Evolutionary conservation across 2,888 invertebrate genomes (phyloP).

Genomic region (Tipula vernalis): DNA sequence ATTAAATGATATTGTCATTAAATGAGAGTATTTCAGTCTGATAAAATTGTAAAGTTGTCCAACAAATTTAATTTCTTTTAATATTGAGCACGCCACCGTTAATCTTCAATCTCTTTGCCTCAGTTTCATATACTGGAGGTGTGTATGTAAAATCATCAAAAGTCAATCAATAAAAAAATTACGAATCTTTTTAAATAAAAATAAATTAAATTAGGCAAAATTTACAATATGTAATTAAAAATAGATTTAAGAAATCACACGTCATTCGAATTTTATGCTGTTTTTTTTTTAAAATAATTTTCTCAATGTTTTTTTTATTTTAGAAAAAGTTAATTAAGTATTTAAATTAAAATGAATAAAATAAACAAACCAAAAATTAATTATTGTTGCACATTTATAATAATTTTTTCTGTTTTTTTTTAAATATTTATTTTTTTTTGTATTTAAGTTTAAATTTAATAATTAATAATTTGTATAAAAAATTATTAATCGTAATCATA

Average conservation of each 20-base stretch:
- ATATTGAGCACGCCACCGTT: not conserved
- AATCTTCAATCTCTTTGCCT: not conserved
- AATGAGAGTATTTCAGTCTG: not conserved
- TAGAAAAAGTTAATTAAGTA: not conserved
- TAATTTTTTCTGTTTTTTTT: not conserved
- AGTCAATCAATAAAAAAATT: not conserved
- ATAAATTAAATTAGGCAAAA: not conserved
- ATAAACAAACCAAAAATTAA: not conserved
- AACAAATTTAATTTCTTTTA: not conserved
- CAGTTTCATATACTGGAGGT: not conserved
- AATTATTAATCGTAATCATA: slow-evolving; percentile 19
- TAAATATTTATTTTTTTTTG: not conserved
- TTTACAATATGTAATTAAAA: not conserved
- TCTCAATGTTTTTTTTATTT: not conserved
- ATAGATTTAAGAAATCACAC: not conserved
- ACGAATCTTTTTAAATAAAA: not conserved
- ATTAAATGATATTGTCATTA: not conserved
- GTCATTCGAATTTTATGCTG: not conserved
- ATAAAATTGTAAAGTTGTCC: not conserved
- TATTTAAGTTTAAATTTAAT: not conserved
- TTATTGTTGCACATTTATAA: not conserved
- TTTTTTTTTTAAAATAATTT: not conserved
- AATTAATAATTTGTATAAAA: not conserved
- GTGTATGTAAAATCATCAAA: not conserved
- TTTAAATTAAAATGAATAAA: not conserved